These are phyloP conservation scores for Brotula barbata DNA, from an alignment of 2,797 vertebrate genomes.

Conservation along the genomic window DNA sequence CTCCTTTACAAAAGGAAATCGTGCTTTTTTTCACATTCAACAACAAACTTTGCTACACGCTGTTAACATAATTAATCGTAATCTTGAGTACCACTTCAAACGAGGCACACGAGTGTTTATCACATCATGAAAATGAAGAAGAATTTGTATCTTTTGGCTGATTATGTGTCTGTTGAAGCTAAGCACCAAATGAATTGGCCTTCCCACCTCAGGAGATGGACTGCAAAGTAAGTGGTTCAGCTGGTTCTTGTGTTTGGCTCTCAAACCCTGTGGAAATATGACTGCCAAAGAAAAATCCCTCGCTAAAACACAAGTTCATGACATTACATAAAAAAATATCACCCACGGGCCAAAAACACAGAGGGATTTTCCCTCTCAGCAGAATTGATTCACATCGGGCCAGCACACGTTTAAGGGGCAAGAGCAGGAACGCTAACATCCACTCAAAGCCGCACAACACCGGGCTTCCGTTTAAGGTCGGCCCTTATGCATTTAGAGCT, in stretches of 20 bases:
- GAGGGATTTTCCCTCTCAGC: conserved; percentile 40
- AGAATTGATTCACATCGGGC: conserved; percentile 33
- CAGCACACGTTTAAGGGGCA: conserved; percentile 45
- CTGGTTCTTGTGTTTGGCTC: conserved; percentile 51
- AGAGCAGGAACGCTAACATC: conserved; percentile 49
- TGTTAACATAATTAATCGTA: conserved; percentile 20
- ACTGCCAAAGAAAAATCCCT: conserved; percentile 52
- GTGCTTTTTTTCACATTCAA: not conserved
- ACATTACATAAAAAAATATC: conserved; percentile 45
- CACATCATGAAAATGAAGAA: conserved; percentile 28
- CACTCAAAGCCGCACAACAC: conserved; percentile 51
- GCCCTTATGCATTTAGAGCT: conserved; percentile 67
- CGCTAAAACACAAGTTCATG: conserved; percentile 49
- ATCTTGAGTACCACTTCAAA: conserved; percentile 31
- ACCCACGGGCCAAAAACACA: conserved; percentile 26
- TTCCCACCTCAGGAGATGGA: conserved; percentile 49
- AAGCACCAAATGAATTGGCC: conserved; percentile 55
- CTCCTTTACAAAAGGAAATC: conserved; percentile 10
- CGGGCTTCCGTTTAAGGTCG: conserved; percentile 36
- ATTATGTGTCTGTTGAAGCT: conserved; percentile 32
- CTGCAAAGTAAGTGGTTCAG: conserved; percentile 45
- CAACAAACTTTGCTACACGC: not conserved
- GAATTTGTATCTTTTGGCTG: too few species aligned
- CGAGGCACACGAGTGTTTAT: conserved; percentile 39
- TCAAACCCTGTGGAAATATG: conserved; percentile 22